A percentile compares a stretch with the other conserved stretches of the same genome.
These are phyloP conservation scores for Marcusenius ussheri DNA, from an alignment of 2,113 vertebrate species.

Conservation along the genomic window DNA sequence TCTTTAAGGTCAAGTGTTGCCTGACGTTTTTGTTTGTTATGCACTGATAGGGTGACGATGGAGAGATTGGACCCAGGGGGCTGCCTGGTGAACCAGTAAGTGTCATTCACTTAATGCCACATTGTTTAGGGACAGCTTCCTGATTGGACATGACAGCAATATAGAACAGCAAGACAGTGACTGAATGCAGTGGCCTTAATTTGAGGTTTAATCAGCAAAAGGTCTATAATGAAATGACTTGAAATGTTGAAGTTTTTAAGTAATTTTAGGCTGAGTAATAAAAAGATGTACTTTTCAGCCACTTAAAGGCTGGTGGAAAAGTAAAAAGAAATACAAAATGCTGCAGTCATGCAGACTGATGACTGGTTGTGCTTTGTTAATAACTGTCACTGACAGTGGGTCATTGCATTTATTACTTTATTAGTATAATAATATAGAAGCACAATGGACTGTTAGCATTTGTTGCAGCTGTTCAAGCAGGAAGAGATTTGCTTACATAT, in stretches of 20 bases:
- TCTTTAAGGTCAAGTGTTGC: not conserved
- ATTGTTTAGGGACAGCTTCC: not conserved
- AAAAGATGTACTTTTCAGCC: not conserved
- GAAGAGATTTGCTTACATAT: not conserved
- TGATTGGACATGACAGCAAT: not conserved
- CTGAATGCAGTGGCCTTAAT: not conserved
- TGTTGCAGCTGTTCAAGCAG: not conserved
- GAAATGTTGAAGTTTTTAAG: not conserved
- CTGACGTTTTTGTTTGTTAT: not conserved
- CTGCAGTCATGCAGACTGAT: not conserved
- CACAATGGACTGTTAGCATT: not conserved
- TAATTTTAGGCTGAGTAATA: not conserved
- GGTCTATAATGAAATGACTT: not conserved
- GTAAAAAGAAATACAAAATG: not conserved
- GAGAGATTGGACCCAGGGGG: constrained; percentile 71
- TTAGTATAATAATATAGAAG: not conserved
- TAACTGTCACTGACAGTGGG: not conserved
- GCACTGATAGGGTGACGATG: constrained; percentile 63
- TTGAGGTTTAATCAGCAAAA: not conserved
- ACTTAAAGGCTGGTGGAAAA: not conserved
- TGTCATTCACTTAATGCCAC: constrained; percentile 23
- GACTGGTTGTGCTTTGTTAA: not conserved
- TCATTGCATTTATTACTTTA: not conserved
- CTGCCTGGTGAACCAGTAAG: constrained; percentile 73
- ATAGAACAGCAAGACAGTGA: not conserved